Evolutionary conservation across 2,797 vertebrate genomes (phyloP).

Genomic region (Centropyge bicolor): DNA sequence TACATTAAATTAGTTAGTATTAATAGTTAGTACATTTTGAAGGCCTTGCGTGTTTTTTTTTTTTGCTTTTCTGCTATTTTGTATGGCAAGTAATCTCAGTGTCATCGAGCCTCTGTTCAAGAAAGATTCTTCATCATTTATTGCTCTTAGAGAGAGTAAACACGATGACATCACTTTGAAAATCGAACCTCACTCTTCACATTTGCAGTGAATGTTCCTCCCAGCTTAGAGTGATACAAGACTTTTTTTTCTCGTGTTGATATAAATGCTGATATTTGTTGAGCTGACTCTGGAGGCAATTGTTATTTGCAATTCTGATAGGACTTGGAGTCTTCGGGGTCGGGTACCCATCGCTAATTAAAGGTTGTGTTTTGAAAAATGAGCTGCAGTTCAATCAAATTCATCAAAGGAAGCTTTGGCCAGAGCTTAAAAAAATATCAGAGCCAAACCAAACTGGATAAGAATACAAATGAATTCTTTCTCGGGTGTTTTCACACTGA

Average conservation of each 20-base stretch:
- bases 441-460: slow-evolving; percentile 13
- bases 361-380: slow-evolving; percentile 8
- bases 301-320: slow-evolving; percentile 5
- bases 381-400: slow-evolving; percentile 27
- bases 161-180: not conserved
- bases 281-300: not conserved
- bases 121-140: not conserved
- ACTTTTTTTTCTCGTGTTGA: slow-evolving; percentile 17
- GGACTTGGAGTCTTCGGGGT: not conserved
- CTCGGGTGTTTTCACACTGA: slow-evolving; percentile 12
- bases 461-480: slow-evolving; percentile 11
- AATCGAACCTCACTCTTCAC: not conserved
- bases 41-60: too few species aligned
- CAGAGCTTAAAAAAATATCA: slow-evolving; percentile 20
- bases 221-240: slow-evolving; percentile 18
- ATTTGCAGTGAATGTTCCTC: slow-evolving; percentile 15
- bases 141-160: slow-evolving; percentile 8
- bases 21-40: not conserved
- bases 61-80: not conserved
- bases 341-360: not conserved
- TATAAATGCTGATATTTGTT: slow-evolving; percentile 1
- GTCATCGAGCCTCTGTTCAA: not conserved
- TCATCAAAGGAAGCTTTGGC: slow-evolving; percentile 2
- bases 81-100: not conserved
- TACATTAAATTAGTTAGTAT: not conserved